Evolutionary conservation across 2,797 vertebrate genomes (phyloP).

Genomic region (Notolabrus celidotus): DNA sequence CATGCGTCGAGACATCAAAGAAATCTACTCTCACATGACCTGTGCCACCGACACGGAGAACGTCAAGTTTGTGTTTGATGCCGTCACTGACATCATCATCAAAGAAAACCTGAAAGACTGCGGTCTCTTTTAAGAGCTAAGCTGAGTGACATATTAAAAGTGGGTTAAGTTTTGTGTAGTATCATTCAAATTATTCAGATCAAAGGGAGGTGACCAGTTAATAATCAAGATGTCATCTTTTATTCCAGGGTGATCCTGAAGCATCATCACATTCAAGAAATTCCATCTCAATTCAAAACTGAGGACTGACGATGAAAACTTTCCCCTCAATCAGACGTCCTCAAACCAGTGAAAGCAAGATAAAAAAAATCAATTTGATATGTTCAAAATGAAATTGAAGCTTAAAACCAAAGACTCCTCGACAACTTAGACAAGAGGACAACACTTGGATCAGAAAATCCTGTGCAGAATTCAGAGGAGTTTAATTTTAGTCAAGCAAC

Average conservation of each 20-base stretch:
- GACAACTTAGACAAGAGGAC: constrained; percentile 38
- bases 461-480: constrained; percentile 56
- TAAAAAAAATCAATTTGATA: constrained; percentile 31
- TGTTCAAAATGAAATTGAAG: constrained; percentile 54
- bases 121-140: constrained; percentile 93
- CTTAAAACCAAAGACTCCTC: constrained; percentile 56
- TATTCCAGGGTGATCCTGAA: constrained; percentile 51
- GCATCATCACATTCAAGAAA: constrained; percentile 35
- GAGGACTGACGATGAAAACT: constrained; percentile 55
- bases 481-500: constrained; percentile 59
- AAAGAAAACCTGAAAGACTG: constrained; percentile 99
- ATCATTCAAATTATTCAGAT: neutral
- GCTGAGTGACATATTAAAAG: constrained; percentile 35
- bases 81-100: constrained; percentile 99
- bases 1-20: constrained; percentile 92
- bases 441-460: constrained; percentile 41
- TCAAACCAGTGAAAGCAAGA: constrained; percentile 37
- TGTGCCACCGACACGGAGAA: constrained; percentile 99
- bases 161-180: constrained; percentile 22
- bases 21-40: constrained; percentile 99
- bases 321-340: constrained; percentile 29
- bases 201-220: neutral
- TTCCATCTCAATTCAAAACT: constrained; percentile 32
- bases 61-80: constrained; percentile 99
- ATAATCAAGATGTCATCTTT: constrained; percentile 26